Evolutionary conservation across 2,888 invertebrate species (phyloP).

Genomic region (Nymphalis urticae): DNA sequence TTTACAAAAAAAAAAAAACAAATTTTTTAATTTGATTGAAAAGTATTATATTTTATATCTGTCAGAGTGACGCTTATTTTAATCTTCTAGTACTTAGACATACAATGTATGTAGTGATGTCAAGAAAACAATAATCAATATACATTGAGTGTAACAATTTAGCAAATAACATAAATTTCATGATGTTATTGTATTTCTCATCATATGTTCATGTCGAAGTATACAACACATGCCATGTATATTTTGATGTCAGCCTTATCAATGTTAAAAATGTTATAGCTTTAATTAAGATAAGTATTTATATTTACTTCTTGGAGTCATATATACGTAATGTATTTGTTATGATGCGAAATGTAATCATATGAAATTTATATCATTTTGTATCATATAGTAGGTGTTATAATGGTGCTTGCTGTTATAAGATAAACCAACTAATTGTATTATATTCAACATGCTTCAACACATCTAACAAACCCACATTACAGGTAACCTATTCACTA

Average conservation of each 20-base stretch:
- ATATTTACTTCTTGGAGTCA: not conserved
- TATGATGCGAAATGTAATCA: not conserved
- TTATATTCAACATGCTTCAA: not conserved
- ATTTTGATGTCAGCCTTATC: not conserved
- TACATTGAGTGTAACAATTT: too few relatives aligned
- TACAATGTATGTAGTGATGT: too few relatives aligned
- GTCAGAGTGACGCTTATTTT: too few relatives aligned
- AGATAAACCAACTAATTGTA: slow-evolving; percentile 9
- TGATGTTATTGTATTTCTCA: not conserved
- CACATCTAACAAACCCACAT: slow-evolving; percentile 7
- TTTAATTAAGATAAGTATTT: not conserved
- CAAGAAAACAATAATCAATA: too few relatives aligned
- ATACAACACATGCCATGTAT: not conserved
- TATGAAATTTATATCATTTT: not conserved
- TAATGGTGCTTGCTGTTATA: not conserved
- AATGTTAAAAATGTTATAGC: not conserved
- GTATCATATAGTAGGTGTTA: not conserved
- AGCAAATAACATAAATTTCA: too few relatives aligned
- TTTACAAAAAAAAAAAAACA: too few relatives aligned
- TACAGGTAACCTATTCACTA: not conserved
- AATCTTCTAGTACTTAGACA: too few relatives aligned
- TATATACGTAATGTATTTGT: not conserved
- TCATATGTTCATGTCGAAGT: not conserved
- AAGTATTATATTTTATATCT: too few relatives aligned
- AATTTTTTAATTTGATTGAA: too few relatives aligned